Conservation (phyloP, 2,797 vertebrate genomes). For the Tolypeutes matacus region DNA sequence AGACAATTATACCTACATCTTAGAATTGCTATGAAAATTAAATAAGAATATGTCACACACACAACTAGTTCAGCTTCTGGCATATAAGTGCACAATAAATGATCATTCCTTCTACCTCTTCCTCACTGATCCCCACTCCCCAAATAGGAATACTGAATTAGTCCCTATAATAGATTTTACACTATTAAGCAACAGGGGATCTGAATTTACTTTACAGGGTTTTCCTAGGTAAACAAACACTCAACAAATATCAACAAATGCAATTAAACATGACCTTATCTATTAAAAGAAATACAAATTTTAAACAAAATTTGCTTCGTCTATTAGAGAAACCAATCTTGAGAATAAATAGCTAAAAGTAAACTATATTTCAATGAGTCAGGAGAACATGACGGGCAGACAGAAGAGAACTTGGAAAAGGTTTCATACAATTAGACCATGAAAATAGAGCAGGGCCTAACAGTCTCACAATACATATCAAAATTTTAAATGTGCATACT, state of each 20-base stretch:
- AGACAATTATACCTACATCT: not conserved
- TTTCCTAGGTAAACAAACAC: not conserved
- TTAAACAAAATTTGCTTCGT: not conserved
- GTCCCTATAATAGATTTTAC: not conserved
- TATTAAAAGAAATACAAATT: conserved; percentile 26
- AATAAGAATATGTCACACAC: not conserved
- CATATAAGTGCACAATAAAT: not conserved
- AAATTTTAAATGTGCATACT: conserved; percentile 46
- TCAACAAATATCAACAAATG: not conserved
- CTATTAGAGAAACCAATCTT: conserved; percentile 7
- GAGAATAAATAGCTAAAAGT: not conserved
- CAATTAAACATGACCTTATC: not conserved
- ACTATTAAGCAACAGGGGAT: conserved; percentile 21
- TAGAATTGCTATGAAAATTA: conserved; percentile 29
- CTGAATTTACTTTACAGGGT: conserved; percentile 23
- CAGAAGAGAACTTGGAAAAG: not conserved
- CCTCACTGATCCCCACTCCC: not conserved
- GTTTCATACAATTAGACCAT: not conserved
- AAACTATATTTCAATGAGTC: not conserved
- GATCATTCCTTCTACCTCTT: not conserved
- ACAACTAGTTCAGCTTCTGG: not conserved
- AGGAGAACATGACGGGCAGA: not conserved
- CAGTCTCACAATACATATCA: not conserved
- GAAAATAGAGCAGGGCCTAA: not conserved
- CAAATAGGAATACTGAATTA: not conserved